Evolutionary conservation across 2,888 invertebrate species (phyloP).

Genomic region (Melikaiella ostensackeni): DNA sequence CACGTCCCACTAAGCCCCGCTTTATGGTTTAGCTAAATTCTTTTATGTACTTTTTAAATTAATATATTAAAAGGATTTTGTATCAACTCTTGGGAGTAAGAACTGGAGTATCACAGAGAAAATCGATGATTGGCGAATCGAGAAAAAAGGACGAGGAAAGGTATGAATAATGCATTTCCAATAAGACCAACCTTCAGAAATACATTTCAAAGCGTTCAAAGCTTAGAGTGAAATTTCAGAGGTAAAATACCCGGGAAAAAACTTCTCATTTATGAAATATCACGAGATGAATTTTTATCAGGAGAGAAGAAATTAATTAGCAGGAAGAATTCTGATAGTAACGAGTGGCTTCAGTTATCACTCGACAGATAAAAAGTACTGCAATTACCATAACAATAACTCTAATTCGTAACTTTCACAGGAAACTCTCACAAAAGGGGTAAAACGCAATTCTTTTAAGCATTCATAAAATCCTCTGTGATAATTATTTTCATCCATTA

Average conservation of each 20-base stretch:
- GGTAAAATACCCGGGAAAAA: neutral
- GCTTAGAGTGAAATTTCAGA: conserved; percentile 34
- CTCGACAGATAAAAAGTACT: neutral
- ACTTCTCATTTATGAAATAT: neutral
- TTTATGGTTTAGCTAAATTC: no score
- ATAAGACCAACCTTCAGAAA: conserved; percentile 24
- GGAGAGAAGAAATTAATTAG: neutral
- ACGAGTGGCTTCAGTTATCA: neutral
- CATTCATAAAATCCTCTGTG: neutral
- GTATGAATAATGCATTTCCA: conserved; percentile 53
- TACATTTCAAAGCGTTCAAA: conserved; percentile 45
- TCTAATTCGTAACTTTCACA: neutral
- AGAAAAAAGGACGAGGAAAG: neutral
- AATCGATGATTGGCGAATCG: conserved; percentile 25
- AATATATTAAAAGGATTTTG: neutral
- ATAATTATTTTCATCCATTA: neutral
- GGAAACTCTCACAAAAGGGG: neutral
- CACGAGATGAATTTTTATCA: conserved; percentile 1
- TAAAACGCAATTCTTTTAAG: neutral
- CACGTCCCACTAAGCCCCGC: no score
- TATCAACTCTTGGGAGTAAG: neutral
- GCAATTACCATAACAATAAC: neutral
- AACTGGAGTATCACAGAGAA: neutral
- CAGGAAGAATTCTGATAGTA: neutral
- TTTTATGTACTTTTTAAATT: no score